Base-by-base conservation (phyloP, 2,888 invertebrate genomes). In the Agonopterix heracliana region DNA sequence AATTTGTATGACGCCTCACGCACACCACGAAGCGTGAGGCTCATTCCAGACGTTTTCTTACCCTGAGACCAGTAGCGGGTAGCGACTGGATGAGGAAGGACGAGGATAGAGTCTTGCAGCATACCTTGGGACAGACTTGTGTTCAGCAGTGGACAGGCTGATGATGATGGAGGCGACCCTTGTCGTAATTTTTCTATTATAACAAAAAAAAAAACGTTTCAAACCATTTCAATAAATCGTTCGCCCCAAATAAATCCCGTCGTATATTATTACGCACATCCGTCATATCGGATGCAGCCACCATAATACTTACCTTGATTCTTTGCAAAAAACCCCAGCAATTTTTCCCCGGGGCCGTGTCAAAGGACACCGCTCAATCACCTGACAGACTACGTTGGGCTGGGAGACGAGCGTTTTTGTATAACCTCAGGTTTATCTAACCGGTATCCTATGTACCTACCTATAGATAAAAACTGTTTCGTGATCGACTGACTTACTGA, bases 331-430 rank as follows among this genome's bases (percentile, higher is more conserved):
- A 81, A 78, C 71, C 76, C 74, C 63, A 65, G 75, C 77, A 78
- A 81, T 83, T 81, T 84, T 81, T 82, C 74, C 71, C 71, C 64
- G 66, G 65, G 65, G 66, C 72, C 67, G 64, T 79, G 78, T 84
- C 84, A 84, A 84, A 84, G 80, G 78, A 80, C 80, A 72, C 70
- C 70, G 77, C 71, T 84, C 83, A 78, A 83, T 84, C 84, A 83
- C 81, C 74, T 74, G 79, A 69, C 66, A 66, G 65, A 56, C 68
- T 68, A 49, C 63, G 65, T 68, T 40, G 64, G 68, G 80, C 75
- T 9, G 5, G 60, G 55, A 42, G 1, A 38, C n/a, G 38, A n/a
- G n/a, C 9, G 38, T n/a, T 38, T 36, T 36, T 36, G 36, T 10
- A 5, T 36, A 7, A 36, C 3, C 2, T 0, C 36, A 9, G 3